Conservation (phyloP, 2,113 vertebrate species). For the Gymnocephalus cernua region DNA sequence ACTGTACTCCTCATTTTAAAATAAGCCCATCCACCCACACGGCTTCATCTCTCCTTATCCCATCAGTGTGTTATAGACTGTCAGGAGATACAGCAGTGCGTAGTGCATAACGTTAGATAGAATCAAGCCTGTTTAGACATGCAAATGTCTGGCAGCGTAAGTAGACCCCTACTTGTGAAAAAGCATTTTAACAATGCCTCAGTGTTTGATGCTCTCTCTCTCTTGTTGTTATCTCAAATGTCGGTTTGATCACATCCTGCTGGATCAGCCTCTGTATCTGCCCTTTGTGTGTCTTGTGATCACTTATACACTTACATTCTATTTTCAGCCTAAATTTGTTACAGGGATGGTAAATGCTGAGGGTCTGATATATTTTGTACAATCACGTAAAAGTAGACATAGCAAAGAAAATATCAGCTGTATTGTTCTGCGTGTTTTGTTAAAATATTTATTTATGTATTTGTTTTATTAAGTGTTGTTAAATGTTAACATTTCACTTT, state of each 20-base stretch:
- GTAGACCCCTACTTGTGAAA: background rate
- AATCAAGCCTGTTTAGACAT: slow-evolving; percentile 55
- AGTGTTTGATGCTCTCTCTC: slow-evolving; percentile 28
- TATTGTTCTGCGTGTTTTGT: background rate
- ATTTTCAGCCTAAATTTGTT: slow-evolving; percentile 9
- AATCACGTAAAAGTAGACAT: background rate
- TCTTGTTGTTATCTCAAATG: slow-evolving; percentile 41
- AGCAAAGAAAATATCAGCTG: background rate
- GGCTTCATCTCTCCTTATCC: background rate
- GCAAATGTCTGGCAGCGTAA: slow-evolving; percentile 34
- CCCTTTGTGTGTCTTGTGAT: slow-evolving; percentile 48
- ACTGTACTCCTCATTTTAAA: background rate
- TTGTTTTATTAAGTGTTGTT: background rate
- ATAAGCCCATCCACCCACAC: background rate
- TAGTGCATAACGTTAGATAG: slow-evolving; percentile 18
- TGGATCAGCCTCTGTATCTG: slow-evolving; percentile 41
- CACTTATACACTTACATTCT: slow-evolving; percentile 23
- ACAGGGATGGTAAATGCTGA: background rate
- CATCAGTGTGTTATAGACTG: slow-evolving; percentile 6
- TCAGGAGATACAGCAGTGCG: background rate
- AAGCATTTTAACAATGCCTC: slow-evolving; percentile 48
- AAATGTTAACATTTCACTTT: background rate
- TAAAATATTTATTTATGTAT: background rate
- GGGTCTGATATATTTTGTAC: background rate
- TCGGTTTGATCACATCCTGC: slow-evolving; percentile 42